These are phyloP conservation scores for fruit fly (Drosophila melanogaster) DNA, from an alignment of 1,140 invertebrate genomes.

Conservation along the genomic window DNA sequence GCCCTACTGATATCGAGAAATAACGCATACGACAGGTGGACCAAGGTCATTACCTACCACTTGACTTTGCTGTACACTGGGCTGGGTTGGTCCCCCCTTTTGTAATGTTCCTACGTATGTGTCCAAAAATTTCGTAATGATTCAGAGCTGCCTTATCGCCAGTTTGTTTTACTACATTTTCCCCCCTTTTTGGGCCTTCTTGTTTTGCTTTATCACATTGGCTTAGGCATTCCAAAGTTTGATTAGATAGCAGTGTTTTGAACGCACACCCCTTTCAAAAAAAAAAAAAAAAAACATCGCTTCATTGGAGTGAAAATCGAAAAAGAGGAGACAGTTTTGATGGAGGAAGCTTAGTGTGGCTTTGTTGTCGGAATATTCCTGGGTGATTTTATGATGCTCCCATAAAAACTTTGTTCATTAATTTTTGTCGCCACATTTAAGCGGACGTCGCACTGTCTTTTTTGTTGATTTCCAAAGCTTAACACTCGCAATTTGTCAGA, in stretches of 20 bases:
- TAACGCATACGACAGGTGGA: conserved; percentile 77
- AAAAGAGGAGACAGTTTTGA: background rate
- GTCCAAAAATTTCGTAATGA: conserved; percentile 63
- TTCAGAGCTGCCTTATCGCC: conserved; percentile 40
- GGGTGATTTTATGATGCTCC: conserved; percentile 34
- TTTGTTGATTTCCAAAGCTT: conserved; percentile 68
- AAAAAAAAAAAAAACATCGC: too few species aligned
- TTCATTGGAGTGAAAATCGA: background rate
- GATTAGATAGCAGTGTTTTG: conserved; percentile 60
- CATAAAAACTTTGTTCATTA: conserved; percentile 82
- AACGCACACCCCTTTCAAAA: conserved; percentile 30
- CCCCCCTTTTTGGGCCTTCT: conserved; percentile 31
- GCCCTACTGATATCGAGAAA: conserved; percentile 51
- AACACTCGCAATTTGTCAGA: conserved; percentile 81
- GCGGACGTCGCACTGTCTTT: conserved; percentile 35
- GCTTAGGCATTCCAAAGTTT: conserved; percentile 71
- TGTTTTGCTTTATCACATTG: conserved; percentile 56
- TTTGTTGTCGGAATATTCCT: conserved; percentile 35
- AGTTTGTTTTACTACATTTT: conserved; percentile 36
- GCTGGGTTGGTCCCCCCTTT: background rate
- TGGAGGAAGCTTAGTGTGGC: conserved; percentile 6
- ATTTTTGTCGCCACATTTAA: conserved; percentile 72
- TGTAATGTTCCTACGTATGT: conserved; percentile 41
- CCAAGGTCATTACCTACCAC: conserved; percentile 76
- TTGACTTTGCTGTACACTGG: conserved; percentile 38